Base-by-base conservation (phyloP, 2,888 invertebrate species). In the Calliphora vomitoria region DNA sequence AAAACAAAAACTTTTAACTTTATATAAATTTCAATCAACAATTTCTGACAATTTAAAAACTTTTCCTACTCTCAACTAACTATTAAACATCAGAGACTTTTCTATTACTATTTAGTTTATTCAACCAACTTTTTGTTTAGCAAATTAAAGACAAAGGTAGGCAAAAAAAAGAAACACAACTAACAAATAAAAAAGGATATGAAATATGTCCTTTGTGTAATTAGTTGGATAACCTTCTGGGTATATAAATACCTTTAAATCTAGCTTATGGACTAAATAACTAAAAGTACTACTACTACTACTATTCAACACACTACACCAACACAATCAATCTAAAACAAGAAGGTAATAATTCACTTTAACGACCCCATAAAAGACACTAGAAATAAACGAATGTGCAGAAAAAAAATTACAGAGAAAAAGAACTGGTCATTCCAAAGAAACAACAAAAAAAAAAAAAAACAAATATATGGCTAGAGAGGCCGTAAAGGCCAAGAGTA, bases 321-420 rank as follows among this genome's bases (percentile, higher is more conserved):
- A 85, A 47, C 44, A 81, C 64, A 20, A 85, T 81, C 81, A 81
- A 85, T 81, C 64, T 76, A 35, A 64, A 64, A 55, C 35, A 50
- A 55, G 55, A 55, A 62, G 53, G 41, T 71, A 76, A 85, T 85
- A 81, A 85, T 71, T 85, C 81, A 85, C 81, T 76, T 81, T 76
- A 85, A 85, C 64, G 81, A 71, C 47, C 53, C 71, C 76, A 81
- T 81, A 76, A 85, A 81, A 72, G 20, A 71, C 71, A 50, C 55
- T 35, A 31, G 18, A 68, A 58, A 58, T 18, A 68, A 69, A 64
- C 58, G 31, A 44, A 58, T 41, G 0, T 35, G 8, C 44, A 25
- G 2, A 25, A 25, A 25, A 25, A 0, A 58, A 25, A 3, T 5
- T 8, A 62, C 6, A 25, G 4, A 76, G 20, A 15, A 38, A 55